These are phyloP conservation scores for Enoplosus armatus DNA, from an alignment of 2,797 vertebrate genomes.

Conservation along the genomic window DNA sequence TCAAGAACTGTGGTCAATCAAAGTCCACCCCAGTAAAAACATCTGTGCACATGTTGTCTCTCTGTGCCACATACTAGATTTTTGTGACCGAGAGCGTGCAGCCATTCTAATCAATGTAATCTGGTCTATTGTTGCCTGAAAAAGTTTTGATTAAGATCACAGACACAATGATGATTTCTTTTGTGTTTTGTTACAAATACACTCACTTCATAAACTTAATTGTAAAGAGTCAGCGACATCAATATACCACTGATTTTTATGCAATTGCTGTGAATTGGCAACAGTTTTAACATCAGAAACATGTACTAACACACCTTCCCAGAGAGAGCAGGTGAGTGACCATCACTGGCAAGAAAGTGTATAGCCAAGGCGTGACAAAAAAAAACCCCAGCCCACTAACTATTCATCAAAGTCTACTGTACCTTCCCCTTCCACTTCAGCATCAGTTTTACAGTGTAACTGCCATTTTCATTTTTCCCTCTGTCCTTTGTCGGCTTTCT, in stretches of 20 bases:
- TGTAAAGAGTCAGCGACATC: not conserved
- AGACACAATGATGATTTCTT: no score
- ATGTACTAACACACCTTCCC: not conserved
- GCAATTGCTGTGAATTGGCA: not conserved
- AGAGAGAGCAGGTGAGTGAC: constrained; percentile 4
- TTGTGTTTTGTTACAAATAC: no score
- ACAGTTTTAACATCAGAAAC: not conserved
- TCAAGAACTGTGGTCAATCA: not conserved
- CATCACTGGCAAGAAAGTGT: constrained; percentile 2
- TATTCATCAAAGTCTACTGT: constrained; percentile 32
- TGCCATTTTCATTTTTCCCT: constrained; percentile 41
- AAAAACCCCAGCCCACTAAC: constrained; percentile 29
- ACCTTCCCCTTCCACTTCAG: constrained; percentile 34
- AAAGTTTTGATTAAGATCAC: no score
- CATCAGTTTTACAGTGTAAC: constrained; percentile 44
- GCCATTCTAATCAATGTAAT: not conserved
- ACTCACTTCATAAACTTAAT: not conserved
- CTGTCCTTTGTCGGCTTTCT: constrained; percentile 48
- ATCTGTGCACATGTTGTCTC: not conserved
- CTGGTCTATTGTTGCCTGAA: no score
- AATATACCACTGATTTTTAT: not conserved
- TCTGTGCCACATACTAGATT: not conserved
- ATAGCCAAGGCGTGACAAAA: not conserved
- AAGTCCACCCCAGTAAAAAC: not conserved
- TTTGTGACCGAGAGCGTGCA: not conserved